Evolutionary conservation across 2,888 invertebrate species (phyloP).

Genomic region (Oscheius sp.): DNA sequence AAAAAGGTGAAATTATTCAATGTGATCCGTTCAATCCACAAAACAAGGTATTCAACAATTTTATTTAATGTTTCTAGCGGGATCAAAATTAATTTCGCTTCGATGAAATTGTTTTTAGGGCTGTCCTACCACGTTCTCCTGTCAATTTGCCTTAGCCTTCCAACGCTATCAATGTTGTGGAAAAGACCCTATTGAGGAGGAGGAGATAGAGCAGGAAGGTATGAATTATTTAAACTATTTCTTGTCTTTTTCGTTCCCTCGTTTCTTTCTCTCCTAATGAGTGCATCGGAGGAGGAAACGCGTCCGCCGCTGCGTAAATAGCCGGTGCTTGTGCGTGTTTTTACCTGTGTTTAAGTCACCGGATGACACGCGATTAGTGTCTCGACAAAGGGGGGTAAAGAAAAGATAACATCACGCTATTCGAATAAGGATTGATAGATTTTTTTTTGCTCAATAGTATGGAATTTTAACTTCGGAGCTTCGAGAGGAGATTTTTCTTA

Average conservation of each 20-base stretch:
- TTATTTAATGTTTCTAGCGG: background rate
- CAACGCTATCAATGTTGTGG: slow-evolving; percentile 68
- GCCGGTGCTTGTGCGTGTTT: slow-evolving; percentile 27
- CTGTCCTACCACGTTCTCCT: slow-evolving; percentile 52
- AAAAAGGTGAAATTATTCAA: slow-evolving; percentile 54
- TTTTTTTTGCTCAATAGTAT: too few relatives aligned
- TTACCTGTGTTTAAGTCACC: slow-evolving; percentile 23
- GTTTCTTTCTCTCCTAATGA: background rate
- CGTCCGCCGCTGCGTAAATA: slow-evolving; percentile 20
- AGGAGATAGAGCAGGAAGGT: slow-evolving; percentile 58
- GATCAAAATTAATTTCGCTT: slow-evolving; percentile 6
- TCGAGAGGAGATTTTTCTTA: too few relatives aligned
- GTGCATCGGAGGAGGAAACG: background rate
- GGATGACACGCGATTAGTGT: slow-evolving; percentile 30
- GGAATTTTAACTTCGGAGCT: too few relatives aligned
- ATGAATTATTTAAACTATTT: too few relatives aligned
- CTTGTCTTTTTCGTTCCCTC: too few relatives aligned
- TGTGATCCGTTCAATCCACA: slow-evolving; percentile 66
- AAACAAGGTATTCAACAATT: slow-evolving; percentile 45
- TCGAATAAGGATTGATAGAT: too few relatives aligned
- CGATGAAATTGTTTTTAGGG: slow-evolving; percentile 27
- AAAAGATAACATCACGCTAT: too few relatives aligned
- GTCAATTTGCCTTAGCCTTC: slow-evolving; percentile 61
- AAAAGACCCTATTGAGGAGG: slow-evolving; percentile 64
- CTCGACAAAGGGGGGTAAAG: too few relatives aligned